Evolutionary conservation across 1,140 invertebrate genomes (phyloP), one percentile per base, ranked within the genome.

Genomic region (Zaprionus taronus): DNA sequence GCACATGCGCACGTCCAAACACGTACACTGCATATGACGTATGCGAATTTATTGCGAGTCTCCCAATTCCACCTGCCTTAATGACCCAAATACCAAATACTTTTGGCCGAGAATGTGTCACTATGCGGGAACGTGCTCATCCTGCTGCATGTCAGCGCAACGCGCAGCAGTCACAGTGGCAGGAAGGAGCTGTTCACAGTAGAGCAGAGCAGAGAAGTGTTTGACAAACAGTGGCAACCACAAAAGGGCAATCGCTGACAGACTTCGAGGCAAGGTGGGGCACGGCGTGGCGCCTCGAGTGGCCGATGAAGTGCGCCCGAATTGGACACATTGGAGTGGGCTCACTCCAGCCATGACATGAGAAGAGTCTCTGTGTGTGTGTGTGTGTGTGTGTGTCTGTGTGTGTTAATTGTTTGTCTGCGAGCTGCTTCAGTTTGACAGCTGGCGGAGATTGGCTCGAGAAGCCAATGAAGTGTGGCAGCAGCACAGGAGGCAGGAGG

Each of bases 381-480:
- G 38, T n/a, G 41, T 44, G 14, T 5, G 38, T n/a, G 15, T n/a
- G 41, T 44, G 41, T 44, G 6, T 44, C n/a, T 17, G 41, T 64
- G 71, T 47, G 41, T 77, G 77, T 77, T 82, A 82, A 82, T 82
- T 82, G 80, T 74, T 82, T 81, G 80, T 64, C 63, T 65, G 49
- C 75, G 47, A 60, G 58, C 58, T 26, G 68, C 61, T 70, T 69
- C 51, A 70, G 26, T 57, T 56, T 70, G 72, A 75, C 66, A 69
- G 60, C 72, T 15, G n/a, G 12, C 53, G 53, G 12, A 53, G 58
- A 62, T 62, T 51, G 31, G 41, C 41, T 47, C 41, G 41, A 17
- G 41, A 17, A 47, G 41, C 41, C 24, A 22, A 22, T 51, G 47
- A 51, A 51, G 47, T 51, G 53, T 17, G 31, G 31, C 31, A 34